Evolutionary conservation across 2,888 invertebrate genomes (phyloP), one percentile per base, ranked within the genome.

Genomic region (Pyrrhia umbra): DNA sequence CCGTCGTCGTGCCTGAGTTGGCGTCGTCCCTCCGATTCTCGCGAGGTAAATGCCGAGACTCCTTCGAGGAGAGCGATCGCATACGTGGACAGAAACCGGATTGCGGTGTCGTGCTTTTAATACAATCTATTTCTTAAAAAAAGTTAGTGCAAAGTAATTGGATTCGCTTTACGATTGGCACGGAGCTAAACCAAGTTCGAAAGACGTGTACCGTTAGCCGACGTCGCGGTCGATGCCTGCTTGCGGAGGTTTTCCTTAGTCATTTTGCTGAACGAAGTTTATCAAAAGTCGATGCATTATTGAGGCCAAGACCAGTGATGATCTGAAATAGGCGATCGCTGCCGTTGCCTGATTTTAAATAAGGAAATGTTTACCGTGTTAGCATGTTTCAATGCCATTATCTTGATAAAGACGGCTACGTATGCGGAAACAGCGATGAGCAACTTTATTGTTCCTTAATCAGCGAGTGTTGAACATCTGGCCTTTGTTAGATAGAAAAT

Each of bases 1-100:
- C 86, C 84, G 83, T 86, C 90, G 89, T 90, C 89, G 88, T 90
- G 90, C 90, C 89, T 88, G 89, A 90, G 89, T 88, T 91, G 90
- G 90, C 90, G 91, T 91, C 89, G 90, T 90, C 91, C 90, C 90
- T 90, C 89, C 86, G 88, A 86, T 87, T 90, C 91, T 91, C 88
- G 88, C 89, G 88, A 94, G 92, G 92, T 93, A 93, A 92, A 90
- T 90, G 88, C 86, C 86, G 88, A 88, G 87, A 88, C 90, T 91
- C 86, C 86, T 90, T 86, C 84, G 85, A 86, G 81, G 82, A 87
- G 86, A 88, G 83, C 87, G 84, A 88, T 88, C 87, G 90, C 88
- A 88, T 91, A 92, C 91, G 92, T 92, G 90, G 90, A 88, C 87
- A 85, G 79, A 90, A 90, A 92, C 91, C 90, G 91, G 90, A 89